These are phyloP conservation scores for Potamarius usumacintae DNA, from an alignment of 2,113 vertebrate genomes.

Conservation along the genomic window DNA sequence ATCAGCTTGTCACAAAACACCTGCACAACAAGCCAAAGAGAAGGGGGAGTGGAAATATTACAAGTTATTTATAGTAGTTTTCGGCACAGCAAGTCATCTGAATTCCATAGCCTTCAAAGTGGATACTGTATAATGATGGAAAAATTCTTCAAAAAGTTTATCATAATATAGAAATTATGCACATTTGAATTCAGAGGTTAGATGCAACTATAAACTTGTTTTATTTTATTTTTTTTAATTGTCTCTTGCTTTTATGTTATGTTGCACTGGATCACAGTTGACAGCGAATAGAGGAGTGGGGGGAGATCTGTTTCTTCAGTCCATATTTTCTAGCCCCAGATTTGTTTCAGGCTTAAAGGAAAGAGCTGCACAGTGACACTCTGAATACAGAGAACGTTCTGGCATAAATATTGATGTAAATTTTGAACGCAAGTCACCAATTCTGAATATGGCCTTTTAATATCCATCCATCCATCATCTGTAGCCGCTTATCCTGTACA, in stretches of 20 bases:
- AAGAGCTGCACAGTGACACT: neutral
- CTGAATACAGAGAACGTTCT: neutral
- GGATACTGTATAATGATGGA: neutral
- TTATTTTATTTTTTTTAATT: no score
- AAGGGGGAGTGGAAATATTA: neutral
- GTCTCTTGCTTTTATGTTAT: neutral
- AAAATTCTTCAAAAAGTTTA: neutral
- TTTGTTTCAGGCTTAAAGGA: neutral
- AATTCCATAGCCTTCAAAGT: neutral
- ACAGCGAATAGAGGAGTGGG: neutral
- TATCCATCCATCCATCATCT: no score
- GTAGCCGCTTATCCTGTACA: no score
- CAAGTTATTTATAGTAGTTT: constrained; percentile 9
- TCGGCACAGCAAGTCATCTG: neutral
- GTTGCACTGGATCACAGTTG: neutral
- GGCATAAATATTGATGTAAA: neutral
- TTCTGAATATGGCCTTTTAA: no score
- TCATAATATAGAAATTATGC: neutral
- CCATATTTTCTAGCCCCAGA: neutral
- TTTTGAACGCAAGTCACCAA: no score
- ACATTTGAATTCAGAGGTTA: neutral
- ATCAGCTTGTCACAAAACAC: constrained; percentile 86
- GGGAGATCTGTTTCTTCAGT: neutral
- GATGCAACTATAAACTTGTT: neutral
- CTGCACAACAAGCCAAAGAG: constrained; percentile 61